phyloP scores from a whole-genome alignment of 2,797 vertebrate species.

The Phataginus tetradactyla region DNA sequence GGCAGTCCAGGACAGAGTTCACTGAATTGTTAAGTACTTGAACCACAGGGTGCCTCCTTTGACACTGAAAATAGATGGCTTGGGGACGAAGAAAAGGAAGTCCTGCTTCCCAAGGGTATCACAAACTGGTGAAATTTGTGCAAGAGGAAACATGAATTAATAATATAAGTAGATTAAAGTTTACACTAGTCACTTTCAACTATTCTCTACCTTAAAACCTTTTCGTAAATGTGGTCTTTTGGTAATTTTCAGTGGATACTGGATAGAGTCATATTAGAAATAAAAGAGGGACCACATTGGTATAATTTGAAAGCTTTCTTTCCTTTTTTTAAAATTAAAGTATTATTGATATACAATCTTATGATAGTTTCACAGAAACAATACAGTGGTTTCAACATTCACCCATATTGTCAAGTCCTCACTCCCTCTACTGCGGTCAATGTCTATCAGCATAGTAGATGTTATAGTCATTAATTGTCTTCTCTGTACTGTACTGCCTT shows the following conservation, averaged over 20 bases:
- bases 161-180: neutral
- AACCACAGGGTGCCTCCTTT: neutral
- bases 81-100: constrained; percentile 27
- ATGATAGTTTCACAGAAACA: too few relatives aligned
- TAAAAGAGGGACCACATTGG: neutral
- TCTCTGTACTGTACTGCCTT: too few relatives aligned
- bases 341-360: too few relatives aligned
- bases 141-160: constrained; percentile 14
- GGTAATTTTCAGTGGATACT: constrained; percentile 23
- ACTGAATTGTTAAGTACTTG: constrained; percentile 23
- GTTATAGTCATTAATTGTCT: too few relatives aligned
- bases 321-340: too few relatives aligned
- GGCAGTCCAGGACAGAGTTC: neutral
- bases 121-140: constrained; percentile 5
- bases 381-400: too few relatives aligned
- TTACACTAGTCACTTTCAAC: constrained; percentile 9
- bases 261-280: neutral
- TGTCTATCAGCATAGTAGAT: too few relatives aligned
- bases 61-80: neutral
- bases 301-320: neutral
- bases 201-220: neutral
- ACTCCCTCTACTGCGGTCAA: too few relatives aligned
- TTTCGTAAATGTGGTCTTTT: neutral
- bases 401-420: too few relatives aligned
- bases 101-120: constrained; percentile 11